These are phyloP conservation scores for Horisme vitalbata DNA, from an alignment of 2,888 invertebrate species.

Conservation along the genomic window DNA sequence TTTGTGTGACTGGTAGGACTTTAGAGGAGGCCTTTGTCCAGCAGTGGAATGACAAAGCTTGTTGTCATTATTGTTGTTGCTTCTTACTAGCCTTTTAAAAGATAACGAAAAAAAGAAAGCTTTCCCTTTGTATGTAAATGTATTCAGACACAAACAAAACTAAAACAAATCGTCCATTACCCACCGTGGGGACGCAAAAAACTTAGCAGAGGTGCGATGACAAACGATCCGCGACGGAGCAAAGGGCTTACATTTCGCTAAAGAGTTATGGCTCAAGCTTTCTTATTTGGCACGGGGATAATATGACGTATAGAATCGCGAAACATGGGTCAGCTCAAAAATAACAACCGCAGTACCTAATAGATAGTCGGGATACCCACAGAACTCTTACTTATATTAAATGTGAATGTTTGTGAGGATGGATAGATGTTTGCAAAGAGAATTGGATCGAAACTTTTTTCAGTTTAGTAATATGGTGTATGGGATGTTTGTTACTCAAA, in stretches of 20 bases:
- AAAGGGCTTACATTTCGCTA: conserved; percentile 48
- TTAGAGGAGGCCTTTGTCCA: too few relatives aligned
- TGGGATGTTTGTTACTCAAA: too few relatives aligned
- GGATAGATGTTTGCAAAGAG: too few relatives aligned
- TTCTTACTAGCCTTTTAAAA: too few relatives aligned
- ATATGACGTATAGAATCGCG: conserved; percentile 48
- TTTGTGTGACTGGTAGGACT: too few relatives aligned
- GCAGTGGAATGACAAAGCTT: too few relatives aligned
- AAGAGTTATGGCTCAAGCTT: conserved; percentile 52
- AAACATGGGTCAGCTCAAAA: conserved; percentile 40
- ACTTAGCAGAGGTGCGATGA: conserved; percentile 46
- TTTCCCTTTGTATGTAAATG: conserved; percentile 25
- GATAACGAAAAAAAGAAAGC: too few relatives aligned
- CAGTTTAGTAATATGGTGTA: too few relatives aligned
- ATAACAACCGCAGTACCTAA: conserved; percentile 28
- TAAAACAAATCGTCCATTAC: conserved; percentile 43
- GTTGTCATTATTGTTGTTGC: too few relatives aligned
- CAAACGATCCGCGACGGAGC: conserved; percentile 45
- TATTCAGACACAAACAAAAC: conserved; percentile 29
- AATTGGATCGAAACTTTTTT: too few relatives aligned
- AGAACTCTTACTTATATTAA: too few relatives aligned
- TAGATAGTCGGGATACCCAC: conserved; percentile 16
- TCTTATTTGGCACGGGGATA: conserved; percentile 56
- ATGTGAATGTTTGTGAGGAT: too few relatives aligned
- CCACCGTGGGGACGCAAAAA: conserved; percentile 24